A percentile compares a stretch with the other conserved stretches of the same genome.
These are phyloP conservation scores for Ochropleura plecta DNA, from an alignment of 2,888 invertebrate genomes.

Conservation along the genomic window DNA sequence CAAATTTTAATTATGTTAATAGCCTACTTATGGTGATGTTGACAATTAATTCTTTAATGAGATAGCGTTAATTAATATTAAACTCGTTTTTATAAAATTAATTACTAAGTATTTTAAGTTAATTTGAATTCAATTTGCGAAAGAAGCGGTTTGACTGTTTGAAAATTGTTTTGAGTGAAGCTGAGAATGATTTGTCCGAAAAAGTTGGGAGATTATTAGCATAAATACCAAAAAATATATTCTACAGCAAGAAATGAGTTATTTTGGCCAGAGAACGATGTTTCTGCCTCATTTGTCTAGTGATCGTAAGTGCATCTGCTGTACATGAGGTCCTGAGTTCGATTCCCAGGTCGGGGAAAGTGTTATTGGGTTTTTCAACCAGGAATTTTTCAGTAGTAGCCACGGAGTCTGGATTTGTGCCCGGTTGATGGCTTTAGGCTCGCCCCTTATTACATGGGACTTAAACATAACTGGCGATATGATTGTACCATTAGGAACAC, in stretches of 20 bases:
- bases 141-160: slow-evolving; percentile 7
- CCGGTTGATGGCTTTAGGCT: too few species aligned
- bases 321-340: too few species aligned
- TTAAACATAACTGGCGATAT: too few species aligned
- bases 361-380: too few species aligned
- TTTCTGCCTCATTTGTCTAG: too few species aligned
- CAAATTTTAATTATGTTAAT: slow-evolving; percentile 40
- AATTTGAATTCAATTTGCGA: slow-evolving; percentile 41
- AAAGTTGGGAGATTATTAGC: neutral
- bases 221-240: neutral
- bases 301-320: too few species aligned
- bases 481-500: too few species aligned
- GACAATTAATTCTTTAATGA: slow-evolving; percentile 29
- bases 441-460: too few species aligned
- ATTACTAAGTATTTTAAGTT: slow-evolving; percentile 7
- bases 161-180: slow-evolving; percentile 2
- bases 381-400: too few species aligned
- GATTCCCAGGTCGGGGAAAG: too few species aligned
- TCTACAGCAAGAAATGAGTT: neutral
- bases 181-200: neutral
- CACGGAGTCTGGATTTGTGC: too few species aligned
- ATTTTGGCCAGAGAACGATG: too few species aligned
- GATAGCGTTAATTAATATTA: slow-evolving; percentile 18
- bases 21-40: slow-evolving; percentile 40
- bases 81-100: slow-evolving; percentile 26